phyloP scores from a whole-genome alignment of 2,797 vertebrate species.

The Falco novaeseelandiae region DNA sequence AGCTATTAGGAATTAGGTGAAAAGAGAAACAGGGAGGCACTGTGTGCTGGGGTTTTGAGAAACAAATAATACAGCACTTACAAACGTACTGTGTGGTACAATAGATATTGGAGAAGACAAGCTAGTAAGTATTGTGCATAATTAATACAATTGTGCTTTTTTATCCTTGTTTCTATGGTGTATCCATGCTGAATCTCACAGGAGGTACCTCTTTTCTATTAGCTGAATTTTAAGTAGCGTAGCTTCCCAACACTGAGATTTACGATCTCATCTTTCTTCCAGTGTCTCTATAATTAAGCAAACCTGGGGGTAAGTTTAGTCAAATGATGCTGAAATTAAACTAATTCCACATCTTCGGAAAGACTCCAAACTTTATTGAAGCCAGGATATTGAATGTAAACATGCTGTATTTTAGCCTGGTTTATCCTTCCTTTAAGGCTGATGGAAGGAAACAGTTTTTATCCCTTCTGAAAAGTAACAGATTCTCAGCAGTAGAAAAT shows the following conservation, averaged over 20 bases:
- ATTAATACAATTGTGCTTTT: not conserved
- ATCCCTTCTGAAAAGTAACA: not conserved
- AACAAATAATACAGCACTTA: not conserved
- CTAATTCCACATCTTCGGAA: constrained; percentile 17
- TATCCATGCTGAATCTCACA: not conserved
- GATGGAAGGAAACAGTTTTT: not conserved
- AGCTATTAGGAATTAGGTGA: not conserved
- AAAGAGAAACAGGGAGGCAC: not conserved
- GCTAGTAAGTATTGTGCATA: not conserved
- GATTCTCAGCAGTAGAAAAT: not conserved
- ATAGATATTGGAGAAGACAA: not conserved
- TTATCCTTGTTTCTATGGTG: not conserved
- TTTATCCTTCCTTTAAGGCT: constrained; percentile 1
- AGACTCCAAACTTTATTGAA: not conserved
- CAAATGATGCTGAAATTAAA: constrained; percentile 41
- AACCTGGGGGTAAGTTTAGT: constrained; percentile 48
- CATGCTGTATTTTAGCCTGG: not conserved
- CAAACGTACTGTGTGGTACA: not conserved
- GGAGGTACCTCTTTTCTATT: not conserved
- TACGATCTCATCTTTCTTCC: not conserved
- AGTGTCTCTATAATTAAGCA: constrained; percentile 56
- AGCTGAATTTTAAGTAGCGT: not conserved
- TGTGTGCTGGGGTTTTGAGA: not conserved
- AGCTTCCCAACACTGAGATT: not conserved
- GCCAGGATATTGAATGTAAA: not conserved